Evolutionary conservation across 92 coral and sea anemone genomes (phyloP).

Genomic region (Siderastrea radians): DNA sequence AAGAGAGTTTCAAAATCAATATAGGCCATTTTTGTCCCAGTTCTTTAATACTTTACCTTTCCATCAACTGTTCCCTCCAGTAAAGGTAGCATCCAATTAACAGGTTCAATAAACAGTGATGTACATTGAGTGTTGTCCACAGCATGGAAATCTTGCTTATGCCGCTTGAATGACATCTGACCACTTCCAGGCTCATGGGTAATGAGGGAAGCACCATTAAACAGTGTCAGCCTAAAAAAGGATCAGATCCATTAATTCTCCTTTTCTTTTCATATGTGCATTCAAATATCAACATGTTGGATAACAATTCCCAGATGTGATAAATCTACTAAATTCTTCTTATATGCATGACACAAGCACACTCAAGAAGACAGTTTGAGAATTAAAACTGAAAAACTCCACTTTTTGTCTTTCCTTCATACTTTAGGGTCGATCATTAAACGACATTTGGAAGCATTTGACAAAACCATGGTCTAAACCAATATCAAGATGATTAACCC

Average conservation of each 20-base stretch:
- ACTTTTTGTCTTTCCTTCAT: too few species aligned
- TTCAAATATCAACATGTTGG: neutral
- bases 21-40: too few species aligned
- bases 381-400: too few species aligned
- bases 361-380: too few species aligned
- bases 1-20: too few species aligned
- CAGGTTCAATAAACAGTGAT: conserved; percentile 92
- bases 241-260: neutral
- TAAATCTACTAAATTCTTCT: too few species aligned
- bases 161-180: conserved; percentile 75
- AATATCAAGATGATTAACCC: too few species aligned
- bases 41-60: conserved; percentile 59
- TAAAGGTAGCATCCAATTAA: conserved; percentile 86
- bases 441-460: too few species aligned
- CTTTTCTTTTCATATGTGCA: neutral
- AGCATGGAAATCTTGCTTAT: conserved; percentile 50
- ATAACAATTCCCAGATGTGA: too few species aligned
- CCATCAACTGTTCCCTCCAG: conserved; percentile 86
- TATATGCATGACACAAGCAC: too few species aligned
- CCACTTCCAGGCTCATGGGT: conserved; percentile 83
- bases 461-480: too few species aligned
- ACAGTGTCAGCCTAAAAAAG: conserved; percentile 17
- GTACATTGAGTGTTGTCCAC: conserved; percentile 68
- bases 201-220: conserved; percentile 26
- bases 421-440: too few species aligned